phyloP scores from a whole-genome alignment of 2,888 invertebrate species.

The Laothoe populi region DNA sequence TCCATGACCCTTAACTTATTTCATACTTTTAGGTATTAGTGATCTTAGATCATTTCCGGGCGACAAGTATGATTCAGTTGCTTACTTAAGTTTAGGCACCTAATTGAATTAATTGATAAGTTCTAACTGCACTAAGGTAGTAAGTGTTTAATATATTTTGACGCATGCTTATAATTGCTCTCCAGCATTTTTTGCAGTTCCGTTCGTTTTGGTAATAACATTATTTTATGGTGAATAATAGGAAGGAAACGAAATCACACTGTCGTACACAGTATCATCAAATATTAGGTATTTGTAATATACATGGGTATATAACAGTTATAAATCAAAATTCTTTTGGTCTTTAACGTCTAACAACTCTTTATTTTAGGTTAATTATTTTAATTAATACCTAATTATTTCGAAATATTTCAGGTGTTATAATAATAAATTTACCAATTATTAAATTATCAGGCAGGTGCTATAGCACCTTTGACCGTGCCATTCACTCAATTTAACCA shows the following conservation, averaged over 20 bases:
- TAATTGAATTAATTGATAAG: too few species aligned
- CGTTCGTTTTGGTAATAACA: too few species aligned
- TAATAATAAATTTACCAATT: too few species aligned
- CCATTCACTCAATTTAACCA: too few species aligned
- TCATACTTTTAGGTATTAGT: not conserved
- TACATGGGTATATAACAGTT: not conserved
- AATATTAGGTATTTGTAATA: slow-evolving; percentile 11
- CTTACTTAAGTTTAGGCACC: not conserved
- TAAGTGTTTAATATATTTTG: too few species aligned
- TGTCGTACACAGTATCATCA: slow-evolving; percentile 31
- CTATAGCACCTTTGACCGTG: too few species aligned
- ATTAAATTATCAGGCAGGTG: too few species aligned
- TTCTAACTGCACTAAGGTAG: too few species aligned
- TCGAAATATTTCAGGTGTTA: too few species aligned
- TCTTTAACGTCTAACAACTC: too few species aligned
- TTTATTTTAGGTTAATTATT: too few species aligned
- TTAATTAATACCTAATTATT: too few species aligned
- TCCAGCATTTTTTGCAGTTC: slow-evolving; percentile 50
- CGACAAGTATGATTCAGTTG: not conserved
- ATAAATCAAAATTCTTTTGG: not conserved
- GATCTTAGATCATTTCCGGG: not conserved
- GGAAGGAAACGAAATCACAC: slow-evolving; percentile 32
- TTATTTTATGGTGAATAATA: slow-evolving; percentile 43
- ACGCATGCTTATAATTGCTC: slow-evolving; percentile 23
- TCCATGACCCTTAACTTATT: not conserved